A percentile compares a stretch with the other conserved stretches of the same genome.
Conservation (phyloP, 2,113 vertebrate genomes). For the Myotis yumanensis region DNA sequence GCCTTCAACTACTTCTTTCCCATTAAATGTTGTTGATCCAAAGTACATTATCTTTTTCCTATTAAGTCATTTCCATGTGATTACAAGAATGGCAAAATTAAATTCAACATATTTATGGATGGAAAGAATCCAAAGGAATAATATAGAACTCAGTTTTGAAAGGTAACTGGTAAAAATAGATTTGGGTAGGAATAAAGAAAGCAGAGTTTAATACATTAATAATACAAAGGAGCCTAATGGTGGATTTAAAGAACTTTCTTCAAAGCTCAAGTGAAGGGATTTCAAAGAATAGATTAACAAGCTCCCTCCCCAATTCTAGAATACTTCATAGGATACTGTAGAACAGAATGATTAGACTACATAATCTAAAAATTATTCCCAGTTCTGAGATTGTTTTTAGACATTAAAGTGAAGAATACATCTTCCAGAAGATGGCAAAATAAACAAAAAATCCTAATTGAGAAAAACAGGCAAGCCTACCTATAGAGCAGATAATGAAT, state of each 20-base stretch:
- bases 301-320: background rate
- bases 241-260: conserved; percentile 2
- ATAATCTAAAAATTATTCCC: background rate
- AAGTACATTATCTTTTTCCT: background rate
- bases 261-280: conserved; percentile 6
- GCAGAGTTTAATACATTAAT: background rate
- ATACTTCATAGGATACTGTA: background rate
- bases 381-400: conserved; percentile 30
- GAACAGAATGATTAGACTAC: background rate
- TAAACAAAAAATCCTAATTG: background rate
- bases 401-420: background rate
- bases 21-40: conserved; percentile 21
- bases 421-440: background rate
- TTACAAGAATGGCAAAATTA: background rate
- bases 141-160: conserved; percentile 1
- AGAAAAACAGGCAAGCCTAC: background rate
- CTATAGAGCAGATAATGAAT: background rate
- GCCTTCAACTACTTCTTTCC: background rate
- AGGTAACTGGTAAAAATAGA: conserved; percentile 18
- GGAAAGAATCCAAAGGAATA: background rate
- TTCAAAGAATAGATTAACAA: conserved; percentile 17
- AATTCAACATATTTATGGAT: background rate
- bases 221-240: background rate
- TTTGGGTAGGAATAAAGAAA: conserved; percentile 9
- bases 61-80: background rate